These are phyloP conservation scores for Xiphophorus birchmanni DNA, from an alignment of 2,797 vertebrate species.

Conservation along the genomic window DNA sequence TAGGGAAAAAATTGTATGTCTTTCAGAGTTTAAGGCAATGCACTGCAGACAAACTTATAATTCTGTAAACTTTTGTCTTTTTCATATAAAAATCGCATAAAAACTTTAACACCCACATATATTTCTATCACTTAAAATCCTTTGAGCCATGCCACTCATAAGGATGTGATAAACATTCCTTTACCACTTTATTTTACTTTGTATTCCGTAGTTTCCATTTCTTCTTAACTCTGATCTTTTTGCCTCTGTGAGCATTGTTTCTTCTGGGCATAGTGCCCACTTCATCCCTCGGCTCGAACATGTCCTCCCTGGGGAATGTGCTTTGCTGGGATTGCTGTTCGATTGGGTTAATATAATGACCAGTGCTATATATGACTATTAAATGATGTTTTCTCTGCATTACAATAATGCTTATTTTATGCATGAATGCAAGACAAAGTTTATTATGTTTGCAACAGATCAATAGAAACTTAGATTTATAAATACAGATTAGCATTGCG, in stretches of 20 bases:
- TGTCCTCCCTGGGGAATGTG: slow-evolving; percentile 75
- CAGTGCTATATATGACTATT: slow-evolving; percentile 87
- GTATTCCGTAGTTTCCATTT: slow-evolving; percentile 43
- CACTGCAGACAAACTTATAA: background rate
- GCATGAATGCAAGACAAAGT: slow-evolving; percentile 82
- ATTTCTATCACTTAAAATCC: slow-evolving; percentile 17
- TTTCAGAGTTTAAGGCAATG: background rate
- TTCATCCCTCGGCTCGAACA: slow-evolving; percentile 48
- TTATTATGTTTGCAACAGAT: slow-evolving; percentile 90
- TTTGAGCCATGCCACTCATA: slow-evolving; percentile 4
- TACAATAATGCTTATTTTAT: slow-evolving; percentile 93
- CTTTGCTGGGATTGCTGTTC: slow-evolving; percentile 77
- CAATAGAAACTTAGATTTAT: slow-evolving; percentile 93
- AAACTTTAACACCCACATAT: background rate
- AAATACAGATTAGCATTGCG: slow-evolving; percentile 92
- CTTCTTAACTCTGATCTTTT: slow-evolving; percentile 53
- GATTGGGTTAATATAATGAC: slow-evolving; percentile 92
- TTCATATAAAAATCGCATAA: background rate
- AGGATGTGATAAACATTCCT: slow-evolving; percentile 26
- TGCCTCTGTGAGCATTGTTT: slow-evolving; percentile 51
- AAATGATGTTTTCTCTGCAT: slow-evolving; percentile 92
- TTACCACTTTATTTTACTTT: slow-evolving; percentile 29
- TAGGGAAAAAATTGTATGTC: too few relatives aligned
- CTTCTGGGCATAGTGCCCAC: slow-evolving; percentile 68
- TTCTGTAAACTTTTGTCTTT: background rate